phyloP scores from a whole-genome alignment of 2,888 invertebrate genomes.

The Matsumyia berberina region DNA sequence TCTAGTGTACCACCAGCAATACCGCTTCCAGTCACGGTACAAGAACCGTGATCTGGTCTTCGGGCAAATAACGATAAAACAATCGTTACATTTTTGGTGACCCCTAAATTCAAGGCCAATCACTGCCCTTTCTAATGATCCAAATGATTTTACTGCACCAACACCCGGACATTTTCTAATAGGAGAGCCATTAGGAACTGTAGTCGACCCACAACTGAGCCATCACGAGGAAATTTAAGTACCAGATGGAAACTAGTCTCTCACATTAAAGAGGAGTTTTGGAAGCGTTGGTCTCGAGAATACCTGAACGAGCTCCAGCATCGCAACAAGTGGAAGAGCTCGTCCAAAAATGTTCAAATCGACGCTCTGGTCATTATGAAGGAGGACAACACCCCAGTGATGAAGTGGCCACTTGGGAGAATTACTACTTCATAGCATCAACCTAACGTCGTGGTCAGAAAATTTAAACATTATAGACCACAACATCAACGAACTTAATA shows the following conservation, averaged over 20 bases:
- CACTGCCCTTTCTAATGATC: neutral
- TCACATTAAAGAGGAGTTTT: no score
- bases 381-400: conserved; percentile 11
- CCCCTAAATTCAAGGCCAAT: neutral
- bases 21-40: neutral
- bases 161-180: no score
- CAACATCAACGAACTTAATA: conserved; percentile 27
- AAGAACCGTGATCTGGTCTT: neutral
- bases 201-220: no score
- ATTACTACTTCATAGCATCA: conserved; percentile 13
- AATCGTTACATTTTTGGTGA: no score
- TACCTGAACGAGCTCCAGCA: no score
- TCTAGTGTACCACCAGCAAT: no score
- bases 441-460: conserved; percentile 9
- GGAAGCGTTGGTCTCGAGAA: no score
- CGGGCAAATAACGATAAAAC: no score
- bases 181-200: no score
- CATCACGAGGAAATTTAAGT: no score
- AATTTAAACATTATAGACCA: conserved; percentile 21
- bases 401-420: conserved; percentile 9
- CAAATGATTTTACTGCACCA: neutral
- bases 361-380: conserved; percentile 28
- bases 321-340: no score
- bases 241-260: no score
- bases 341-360: neutral